Percentiles rank a stretch among this genome's conserved stretches.
Conservation (phyloP, 2,888 invertebrate genomes). For the Pyrgus malvae region DNA sequence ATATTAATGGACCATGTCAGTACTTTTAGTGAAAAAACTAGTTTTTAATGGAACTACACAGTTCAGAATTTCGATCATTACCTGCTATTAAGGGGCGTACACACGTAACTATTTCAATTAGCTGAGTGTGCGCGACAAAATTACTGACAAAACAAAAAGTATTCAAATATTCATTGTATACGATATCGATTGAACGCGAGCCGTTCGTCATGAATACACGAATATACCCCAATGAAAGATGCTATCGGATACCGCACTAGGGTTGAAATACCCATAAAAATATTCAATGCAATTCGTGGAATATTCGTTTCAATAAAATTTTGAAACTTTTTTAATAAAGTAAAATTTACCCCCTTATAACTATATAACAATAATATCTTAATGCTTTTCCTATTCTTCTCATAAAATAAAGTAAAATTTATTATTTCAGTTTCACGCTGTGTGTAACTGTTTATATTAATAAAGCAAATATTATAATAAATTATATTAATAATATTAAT, state of each 20-base stretch:
- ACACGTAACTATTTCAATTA: slow-evolving; percentile 68
- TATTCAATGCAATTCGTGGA: neutral
- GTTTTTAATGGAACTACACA: slow-evolving; percentile 36
- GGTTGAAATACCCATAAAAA: neutral
- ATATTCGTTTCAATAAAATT: neutral
- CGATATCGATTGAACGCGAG: slow-evolving; percentile 61
- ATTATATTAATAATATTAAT: too few species aligned
- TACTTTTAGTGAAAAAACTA: slow-evolving; percentile 7
- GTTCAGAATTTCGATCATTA: slow-evolving; percentile 30
- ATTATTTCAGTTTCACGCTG: too few species aligned
- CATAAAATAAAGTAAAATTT: too few species aligned
- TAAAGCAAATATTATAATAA: too few species aligned
- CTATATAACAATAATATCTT: too few species aligned
- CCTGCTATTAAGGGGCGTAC: slow-evolving; percentile 32
- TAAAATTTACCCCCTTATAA: too few species aligned
- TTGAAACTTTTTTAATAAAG: too few species aligned
- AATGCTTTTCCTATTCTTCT: too few species aligned
- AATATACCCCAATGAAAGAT: slow-evolving; percentile 71
- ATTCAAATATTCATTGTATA: slow-evolving; percentile 73
- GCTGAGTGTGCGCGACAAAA: slow-evolving; percentile 51
- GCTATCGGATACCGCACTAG: slow-evolving; percentile 55
- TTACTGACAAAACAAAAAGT: slow-evolving; percentile 50
- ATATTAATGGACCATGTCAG: slow-evolving; percentile 10
- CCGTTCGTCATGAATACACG: slow-evolving; percentile 55
- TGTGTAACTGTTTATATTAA: too few species aligned